phyloP scores from a whole-genome alignment of 35 echinoderm and acorn worm genomes.

The Lytechinus pictus region DNA sequence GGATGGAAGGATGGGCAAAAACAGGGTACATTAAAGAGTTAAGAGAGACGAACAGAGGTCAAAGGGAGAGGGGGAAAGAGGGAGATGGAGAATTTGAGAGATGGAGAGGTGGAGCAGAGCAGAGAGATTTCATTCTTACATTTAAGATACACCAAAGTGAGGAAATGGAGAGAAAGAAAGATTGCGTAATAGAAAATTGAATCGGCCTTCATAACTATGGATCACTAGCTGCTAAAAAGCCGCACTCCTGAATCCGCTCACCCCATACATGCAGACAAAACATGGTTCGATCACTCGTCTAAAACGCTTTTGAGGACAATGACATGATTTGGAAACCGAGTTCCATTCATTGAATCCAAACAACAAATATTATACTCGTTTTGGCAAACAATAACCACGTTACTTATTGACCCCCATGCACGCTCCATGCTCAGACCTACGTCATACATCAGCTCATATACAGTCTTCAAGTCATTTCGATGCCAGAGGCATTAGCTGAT shows the following conservation, averaged over 20 bases:
- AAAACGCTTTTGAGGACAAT: neutral
- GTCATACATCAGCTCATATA: neutral
- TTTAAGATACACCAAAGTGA: too few species aligned
- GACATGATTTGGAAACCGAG: neutral
- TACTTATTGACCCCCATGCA: neutral
- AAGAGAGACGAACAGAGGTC: neutral
- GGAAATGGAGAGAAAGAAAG: too few species aligned
- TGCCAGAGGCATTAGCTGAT: neutral
- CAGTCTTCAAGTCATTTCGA: neutral
- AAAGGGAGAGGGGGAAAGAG: neutral
- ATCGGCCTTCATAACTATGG: too few species aligned
- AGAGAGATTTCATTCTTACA: too few species aligned
- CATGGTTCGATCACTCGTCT: neutral
- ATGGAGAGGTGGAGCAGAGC: too few species aligned
- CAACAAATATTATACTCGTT: neutral
- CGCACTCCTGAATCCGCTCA: too few species aligned
- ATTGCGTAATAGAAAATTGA: too few species aligned
- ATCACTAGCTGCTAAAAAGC: too few species aligned
- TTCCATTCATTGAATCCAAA: neutral
- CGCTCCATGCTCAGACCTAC: neutral
- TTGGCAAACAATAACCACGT: neutral
- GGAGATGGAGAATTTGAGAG: neutral
- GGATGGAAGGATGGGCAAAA: neutral
- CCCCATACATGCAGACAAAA: too few species aligned
- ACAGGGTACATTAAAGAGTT: neutral